Evolutionary conservation across 2,113 vertebrate species (phyloP).

Genomic region (Morone saxatilis): DNA sequence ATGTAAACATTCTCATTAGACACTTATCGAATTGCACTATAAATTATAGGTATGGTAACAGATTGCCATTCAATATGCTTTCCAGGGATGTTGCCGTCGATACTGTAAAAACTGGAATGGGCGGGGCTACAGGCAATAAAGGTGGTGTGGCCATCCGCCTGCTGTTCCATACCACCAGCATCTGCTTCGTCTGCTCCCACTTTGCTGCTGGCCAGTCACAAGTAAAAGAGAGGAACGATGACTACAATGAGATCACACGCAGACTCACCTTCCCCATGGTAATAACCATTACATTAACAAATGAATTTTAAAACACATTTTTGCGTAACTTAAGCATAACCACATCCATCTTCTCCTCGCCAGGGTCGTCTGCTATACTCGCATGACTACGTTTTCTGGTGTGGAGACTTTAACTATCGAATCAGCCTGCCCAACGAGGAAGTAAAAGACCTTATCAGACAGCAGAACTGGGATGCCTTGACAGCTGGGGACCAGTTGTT

Average conservation of each 20-base stretch:
- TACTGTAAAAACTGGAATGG: conserved; percentile 99
- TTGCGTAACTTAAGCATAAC: neutral
- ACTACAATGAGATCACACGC: conserved; percentile 95
- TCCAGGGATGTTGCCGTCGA: conserved; percentile 96
- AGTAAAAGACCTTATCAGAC: conserved; percentile 95
- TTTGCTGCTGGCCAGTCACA: conserved; percentile 98
- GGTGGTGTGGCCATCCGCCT: conserved; percentile 96
- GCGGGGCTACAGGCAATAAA: conserved; percentile 98
- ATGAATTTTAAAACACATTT: neutral
- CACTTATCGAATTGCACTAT: neutral
- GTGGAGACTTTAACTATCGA: conserved; percentile 99
- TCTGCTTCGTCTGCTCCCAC: conserved; percentile 98
- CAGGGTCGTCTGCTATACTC: conserved; percentile 97
- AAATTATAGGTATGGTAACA: neutral
- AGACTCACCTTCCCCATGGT: conserved; percentile 98
- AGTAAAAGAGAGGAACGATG: conserved; percentile 97
- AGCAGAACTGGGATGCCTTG: conserved; percentile 95
- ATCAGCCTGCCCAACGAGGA: conserved; percentile 96
- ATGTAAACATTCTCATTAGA: neutral
- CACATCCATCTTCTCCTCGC: conserved; percentile 14
- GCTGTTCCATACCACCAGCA: conserved; percentile 97
- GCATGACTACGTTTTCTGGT: conserved; percentile 99
- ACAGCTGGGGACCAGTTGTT: conserved; percentile 94
- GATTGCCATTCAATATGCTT: neutral
- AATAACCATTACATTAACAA: conserved; percentile 23